These are phyloP conservation scores for Chrysogorgia sp. DNA, from an alignment of 92 coral and sea anemone species.

Conservation along the genomic window DNA sequence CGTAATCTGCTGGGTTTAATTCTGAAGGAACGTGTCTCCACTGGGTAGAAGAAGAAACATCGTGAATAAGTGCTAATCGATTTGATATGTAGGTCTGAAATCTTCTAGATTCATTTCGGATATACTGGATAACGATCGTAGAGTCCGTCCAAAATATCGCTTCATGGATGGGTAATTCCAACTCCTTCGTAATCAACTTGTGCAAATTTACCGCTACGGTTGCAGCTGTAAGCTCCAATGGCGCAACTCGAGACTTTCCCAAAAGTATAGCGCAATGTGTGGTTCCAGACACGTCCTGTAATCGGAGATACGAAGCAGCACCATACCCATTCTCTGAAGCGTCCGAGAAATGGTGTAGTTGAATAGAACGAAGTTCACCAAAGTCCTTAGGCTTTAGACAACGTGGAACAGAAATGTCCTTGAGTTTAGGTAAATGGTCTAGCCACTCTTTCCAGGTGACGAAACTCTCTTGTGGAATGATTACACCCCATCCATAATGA, in stretches of 20 bases:
- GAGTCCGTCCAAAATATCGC: slow-evolving; percentile 61
- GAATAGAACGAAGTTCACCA: slow-evolving; percentile 17
- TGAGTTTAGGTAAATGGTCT: slow-evolving; percentile 9
- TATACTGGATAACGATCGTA: slow-evolving; percentile 53
- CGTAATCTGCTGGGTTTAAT: slow-evolving; percentile 51
- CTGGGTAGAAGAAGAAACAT: slow-evolving; percentile 12
- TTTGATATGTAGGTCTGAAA: slow-evolving; percentile 54
- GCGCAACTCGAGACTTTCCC: slow-evolving; percentile 55
- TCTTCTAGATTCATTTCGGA: slow-evolving; percentile 42
- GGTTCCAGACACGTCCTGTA: slow-evolving; percentile 11
- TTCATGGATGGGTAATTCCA: slow-evolving; percentile 24
- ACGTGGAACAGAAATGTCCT: slow-evolving; percentile 32
- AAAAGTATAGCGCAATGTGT: slow-evolving; percentile 43
- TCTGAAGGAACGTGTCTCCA: slow-evolving; percentile 34
- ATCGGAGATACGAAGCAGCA: slow-evolving; percentile 50
- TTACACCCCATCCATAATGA: slow-evolving; percentile 50
- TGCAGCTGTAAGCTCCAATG: slow-evolving; percentile 56
- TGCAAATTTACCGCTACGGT: slow-evolving; percentile 40
- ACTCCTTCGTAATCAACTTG: slow-evolving; percentile 37
- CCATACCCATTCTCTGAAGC: slow-evolving; percentile 65
- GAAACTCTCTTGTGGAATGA: slow-evolving; percentile 25
- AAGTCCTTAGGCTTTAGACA: slow-evolving; percentile 48
- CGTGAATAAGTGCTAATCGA: slow-evolving; percentile 38
- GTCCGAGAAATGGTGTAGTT: slow-evolving; percentile 55
- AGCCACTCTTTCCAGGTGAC: slow-evolving; percentile 49